A percentile compares a stretch with the other conserved stretches of the same genome.
These are phyloP conservation scores for Hybognathus amarus DNA, from an alignment of 2,797 vertebrate genomes.

Conservation along the genomic window DNA sequence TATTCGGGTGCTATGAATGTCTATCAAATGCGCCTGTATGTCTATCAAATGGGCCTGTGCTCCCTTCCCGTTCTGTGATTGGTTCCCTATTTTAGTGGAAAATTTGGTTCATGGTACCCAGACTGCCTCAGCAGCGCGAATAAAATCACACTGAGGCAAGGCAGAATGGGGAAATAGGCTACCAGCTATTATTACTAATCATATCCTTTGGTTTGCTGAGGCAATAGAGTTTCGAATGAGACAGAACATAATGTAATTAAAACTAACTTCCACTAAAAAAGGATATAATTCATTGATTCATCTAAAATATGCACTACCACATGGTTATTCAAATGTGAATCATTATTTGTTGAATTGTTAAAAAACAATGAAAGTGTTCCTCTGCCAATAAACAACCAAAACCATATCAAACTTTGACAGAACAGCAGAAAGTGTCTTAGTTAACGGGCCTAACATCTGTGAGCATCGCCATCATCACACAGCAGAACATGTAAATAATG, in stretches of 20 bases:
- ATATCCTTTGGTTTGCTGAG: background rate
- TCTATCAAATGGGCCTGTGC: no score
- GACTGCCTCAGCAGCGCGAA: no score
- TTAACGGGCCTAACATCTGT: conserved; percentile 43
- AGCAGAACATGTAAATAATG: conserved; percentile 58
- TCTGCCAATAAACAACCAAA: background rate
- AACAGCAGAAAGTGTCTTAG: conserved; percentile 34
- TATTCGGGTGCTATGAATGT: no score
- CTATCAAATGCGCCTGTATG: no score
- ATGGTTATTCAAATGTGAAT: background rate
- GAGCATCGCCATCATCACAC: conserved; percentile 39
- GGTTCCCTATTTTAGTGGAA: no score
- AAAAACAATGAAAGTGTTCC: background rate
- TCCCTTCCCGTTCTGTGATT: no score
- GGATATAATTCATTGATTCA: background rate
- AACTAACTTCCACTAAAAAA: background rate
- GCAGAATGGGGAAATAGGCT: no score
- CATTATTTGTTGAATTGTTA: background rate
- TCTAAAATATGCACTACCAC: background rate
- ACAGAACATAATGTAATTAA: background rate
- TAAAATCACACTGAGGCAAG: no score
- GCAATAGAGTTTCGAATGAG: background rate
- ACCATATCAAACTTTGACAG: background rate
- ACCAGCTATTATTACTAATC: background rate
- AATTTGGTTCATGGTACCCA: no score